phyloP scores from a whole-genome alignment of 2,888 invertebrate species.

The Drosophila kuntzei region DNA sequence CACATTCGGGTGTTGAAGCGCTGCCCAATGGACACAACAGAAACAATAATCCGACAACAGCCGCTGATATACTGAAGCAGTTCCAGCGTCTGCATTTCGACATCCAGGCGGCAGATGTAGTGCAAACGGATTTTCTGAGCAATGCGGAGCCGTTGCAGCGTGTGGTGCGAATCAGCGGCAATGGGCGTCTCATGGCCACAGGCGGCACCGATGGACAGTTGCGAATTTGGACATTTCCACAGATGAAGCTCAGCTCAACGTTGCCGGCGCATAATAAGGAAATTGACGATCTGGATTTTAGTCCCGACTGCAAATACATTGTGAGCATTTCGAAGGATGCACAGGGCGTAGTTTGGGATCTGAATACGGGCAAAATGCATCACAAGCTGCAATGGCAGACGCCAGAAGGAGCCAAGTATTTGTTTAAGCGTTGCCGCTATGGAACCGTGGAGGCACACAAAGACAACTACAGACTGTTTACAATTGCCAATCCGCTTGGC shows the following conservation, averaged over 20 bases:
- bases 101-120: constrained; percentile 91
- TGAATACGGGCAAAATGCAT: constrained; percentile 88
- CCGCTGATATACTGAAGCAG: constrained; percentile 73
- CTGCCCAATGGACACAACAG: constrained; percentile 78
- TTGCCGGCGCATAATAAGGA: constrained; percentile 94
- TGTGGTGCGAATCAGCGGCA: constrained; percentile 92
- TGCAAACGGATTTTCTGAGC: constrained; percentile 93
- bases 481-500: constrained; percentile 92
- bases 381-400: constrained; percentile 91
- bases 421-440: constrained; percentile 93
- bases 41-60: constrained; percentile 22
- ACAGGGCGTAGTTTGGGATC: constrained; percentile 92
- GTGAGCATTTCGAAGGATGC: constrained; percentile 96
- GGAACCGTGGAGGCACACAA: constrained; percentile 90
- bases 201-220: constrained; percentile 96
- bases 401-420: constrained; percentile 91
- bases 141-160: constrained; percentile 92
- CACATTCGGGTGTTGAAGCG: constrained; percentile 81
- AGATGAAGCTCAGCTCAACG: constrained; percentile 89
- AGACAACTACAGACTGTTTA: constrained; percentile 89
- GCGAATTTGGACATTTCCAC: constrained; percentile 95
- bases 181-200: constrained; percentile 93
- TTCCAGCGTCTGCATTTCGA: constrained; percentile 89
- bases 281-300: constrained; percentile 97
- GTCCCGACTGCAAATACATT: constrained; percentile 91